Percentiles rank a stretch among this genome's conserved stretches.
Conservation (phyloP, 2,113 vertebrate genomes). For the Sceloporus tristichus region DNA sequence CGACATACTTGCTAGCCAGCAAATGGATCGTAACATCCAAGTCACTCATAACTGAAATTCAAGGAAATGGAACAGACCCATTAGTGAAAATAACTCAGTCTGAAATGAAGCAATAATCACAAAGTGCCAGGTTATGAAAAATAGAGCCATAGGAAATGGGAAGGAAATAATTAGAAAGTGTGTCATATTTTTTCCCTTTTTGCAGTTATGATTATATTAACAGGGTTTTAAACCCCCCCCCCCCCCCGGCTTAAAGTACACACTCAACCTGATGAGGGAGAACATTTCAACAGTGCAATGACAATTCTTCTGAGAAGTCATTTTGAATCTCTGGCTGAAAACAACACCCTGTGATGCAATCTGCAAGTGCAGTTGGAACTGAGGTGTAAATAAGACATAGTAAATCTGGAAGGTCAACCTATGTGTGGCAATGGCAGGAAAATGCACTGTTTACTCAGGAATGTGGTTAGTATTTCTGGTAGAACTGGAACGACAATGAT, state of each 20-base stretch:
- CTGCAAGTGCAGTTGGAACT: conserved; percentile 40
- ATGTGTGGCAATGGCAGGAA: conserved; percentile 70
- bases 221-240: conserved; percentile 45
- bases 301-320: conserved; percentile 50
- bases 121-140: conserved; percentile 65
- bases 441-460: conserved; percentile 73
- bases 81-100: conserved; percentile 66
- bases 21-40: conserved; percentile 30
- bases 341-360: conserved; percentile 62
- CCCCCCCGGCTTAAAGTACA: conserved; percentile 37
- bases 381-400: conserved; percentile 62
- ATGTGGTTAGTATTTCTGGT: conserved; percentile 75
- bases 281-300: conserved; percentile 49
- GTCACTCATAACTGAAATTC: conserved; percentile 40
- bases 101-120: conserved; percentile 63
- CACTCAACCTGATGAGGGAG: conserved; percentile 32
- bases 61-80: conserved; percentile 67
- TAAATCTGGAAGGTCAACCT: conserved; percentile 56
- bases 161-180: conserved; percentile 73
- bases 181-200: conserved; percentile 64
- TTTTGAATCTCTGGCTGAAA: conserved; percentile 50
- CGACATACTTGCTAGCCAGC: conserved; percentile 32
- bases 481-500: conserved; percentile 65
- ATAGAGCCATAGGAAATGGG: conserved; percentile 69
- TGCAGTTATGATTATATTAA: conserved; percentile 64